Base-by-base conservation (phyloP, 2,797 vertebrate species). In the Catharus ustulatus region DNA sequence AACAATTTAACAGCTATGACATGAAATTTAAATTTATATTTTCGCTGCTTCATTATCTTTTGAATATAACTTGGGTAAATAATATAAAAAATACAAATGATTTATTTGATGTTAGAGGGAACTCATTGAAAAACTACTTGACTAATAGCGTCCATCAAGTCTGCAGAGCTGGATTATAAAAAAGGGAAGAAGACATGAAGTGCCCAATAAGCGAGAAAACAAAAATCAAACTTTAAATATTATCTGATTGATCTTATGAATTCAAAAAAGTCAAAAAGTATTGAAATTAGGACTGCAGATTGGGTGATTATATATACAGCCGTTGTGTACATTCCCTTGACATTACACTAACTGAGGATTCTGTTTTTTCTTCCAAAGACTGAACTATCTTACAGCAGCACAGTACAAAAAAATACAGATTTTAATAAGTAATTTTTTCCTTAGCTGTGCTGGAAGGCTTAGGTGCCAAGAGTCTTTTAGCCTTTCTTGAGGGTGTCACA, bases 361-460 rank as follows among this genome's bases (percentile, higher is more conserved):
- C 20, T 75, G 13, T 0, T 66, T 80, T 88, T 83, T 30, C 26
- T 86, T 79, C 45, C 40, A 55, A 69, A 73, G 71, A 40, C 49
- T 69, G 48, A 80, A 55, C 18, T 84, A 7, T 91, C 34, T 68
- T 75, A 51, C 46, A 72, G 46, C 55, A 78, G 79, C 76, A 64
- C 7, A 42, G n/a, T 57, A 51, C 40, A 79, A 80, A 89, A n/a
- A 13, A 45, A 52, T 42, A 73, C 32, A 72, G 45, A 38, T 89
- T 74, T 73, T 58, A 76, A n/a, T 55, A 89, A 69, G 71, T 52
- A 69, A 32, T 67, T 90, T 90, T 86, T 93, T 90, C 81, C 67
- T 77, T 89, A 64, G 32, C 38, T 90, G 10, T 83, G 11, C 29
- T 85, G 68, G 91, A 87, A n/a, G 30, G 49, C 68, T 36, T 84